Conservation (phyloP, 1,140 invertebrate genomes). For the Bombyx mandarina region DNA sequence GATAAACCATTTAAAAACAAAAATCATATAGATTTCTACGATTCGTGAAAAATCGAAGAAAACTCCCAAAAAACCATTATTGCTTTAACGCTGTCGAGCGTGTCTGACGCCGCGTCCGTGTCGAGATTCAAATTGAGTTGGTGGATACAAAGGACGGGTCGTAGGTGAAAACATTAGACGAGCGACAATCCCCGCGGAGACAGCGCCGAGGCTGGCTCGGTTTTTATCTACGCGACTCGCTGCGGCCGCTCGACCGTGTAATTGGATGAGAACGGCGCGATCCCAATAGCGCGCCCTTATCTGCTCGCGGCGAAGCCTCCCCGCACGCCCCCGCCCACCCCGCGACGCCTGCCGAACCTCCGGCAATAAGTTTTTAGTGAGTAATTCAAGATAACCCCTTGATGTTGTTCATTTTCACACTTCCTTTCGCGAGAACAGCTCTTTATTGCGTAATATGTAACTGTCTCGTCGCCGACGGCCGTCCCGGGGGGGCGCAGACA, state of each 20-base stretch:
- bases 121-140: constrained; percentile 18
- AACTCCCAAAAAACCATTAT: too few relatives aligned
- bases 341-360: constrained; percentile 26
- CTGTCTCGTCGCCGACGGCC: constrained; percentile 60
- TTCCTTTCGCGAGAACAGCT: constrained; percentile 70
- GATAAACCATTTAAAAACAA: too few relatives aligned
- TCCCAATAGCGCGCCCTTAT: constrained; percentile 68
- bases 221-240: constrained; percentile 54
- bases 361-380: constrained; percentile 70
- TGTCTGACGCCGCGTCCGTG: constrained; percentile 8
- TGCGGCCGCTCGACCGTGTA: constrained; percentile 66
- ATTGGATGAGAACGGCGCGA: constrained; percentile 70
- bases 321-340: constrained; percentile 16
- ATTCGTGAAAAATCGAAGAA: too few relatives aligned
- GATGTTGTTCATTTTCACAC: constrained; percentile 71
- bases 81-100: too few relatives aligned
- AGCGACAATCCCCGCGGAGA: constrained; percentile 66
- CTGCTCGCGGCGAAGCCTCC: constrained; percentile 65
- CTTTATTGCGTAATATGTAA: constrained; percentile 71
- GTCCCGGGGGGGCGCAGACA: constrained; percentile 55
- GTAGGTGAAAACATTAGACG: constrained; percentile 61
- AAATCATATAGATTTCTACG: too few relatives aligned
- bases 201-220: constrained; percentile 47
- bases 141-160: constrained; percentile 30
- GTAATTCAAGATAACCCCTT: constrained; percentile 71